Percentiles rank a stretch among this genome's conserved stretches.
phyloP scores from a whole-genome alignment of 2,888 invertebrate species.

The Folsomia candida region DNA sequence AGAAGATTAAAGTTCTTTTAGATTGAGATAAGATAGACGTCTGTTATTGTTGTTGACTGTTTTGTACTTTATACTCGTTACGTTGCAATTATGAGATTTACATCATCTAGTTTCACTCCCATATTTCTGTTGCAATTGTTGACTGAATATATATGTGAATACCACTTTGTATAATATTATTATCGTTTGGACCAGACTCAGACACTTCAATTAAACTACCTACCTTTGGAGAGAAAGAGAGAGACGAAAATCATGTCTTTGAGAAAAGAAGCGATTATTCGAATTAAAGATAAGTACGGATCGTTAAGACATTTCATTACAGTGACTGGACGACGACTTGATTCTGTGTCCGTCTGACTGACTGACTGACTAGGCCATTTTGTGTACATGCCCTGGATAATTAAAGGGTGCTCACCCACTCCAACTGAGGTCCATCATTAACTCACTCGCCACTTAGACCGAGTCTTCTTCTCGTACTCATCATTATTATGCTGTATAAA shows the following conservation, averaged over 20 bases:
- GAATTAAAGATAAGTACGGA: constrained; percentile 16
- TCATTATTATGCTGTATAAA: not conserved
- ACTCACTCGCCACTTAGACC: not conserved
- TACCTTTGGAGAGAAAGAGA: too few relatives aligned
- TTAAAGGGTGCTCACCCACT: constrained; percentile 13
- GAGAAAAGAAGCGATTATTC: constrained; percentile 8
- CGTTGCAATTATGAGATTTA: not conserved
- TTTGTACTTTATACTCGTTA: constrained; percentile 5
- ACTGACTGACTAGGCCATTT: not conserved
- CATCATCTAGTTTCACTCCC: not conserved
- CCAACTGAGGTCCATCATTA: constrained; percentile 12
- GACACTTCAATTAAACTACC: constrained; percentile 16
- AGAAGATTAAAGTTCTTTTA: not conserved
- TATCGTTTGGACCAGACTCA: not conserved
- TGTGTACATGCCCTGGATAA: constrained; percentile 5
- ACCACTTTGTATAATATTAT: not conserved
- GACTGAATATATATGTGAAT: not conserved
- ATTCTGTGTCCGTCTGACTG: not conserved
- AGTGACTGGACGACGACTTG: constrained; percentile 5
- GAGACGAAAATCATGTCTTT: constrained; percentile 14
- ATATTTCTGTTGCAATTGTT: not conserved
- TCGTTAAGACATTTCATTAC: constrained; percentile 20
- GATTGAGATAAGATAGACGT: constrained; percentile 2
- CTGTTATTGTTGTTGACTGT: not conserved
- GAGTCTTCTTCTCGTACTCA: not conserved